Evolutionary conservation across 2,113 vertebrate species (phyloP), one percentile per base, ranked within the genome.

Genomic region (Origma solitaria): DNA sequence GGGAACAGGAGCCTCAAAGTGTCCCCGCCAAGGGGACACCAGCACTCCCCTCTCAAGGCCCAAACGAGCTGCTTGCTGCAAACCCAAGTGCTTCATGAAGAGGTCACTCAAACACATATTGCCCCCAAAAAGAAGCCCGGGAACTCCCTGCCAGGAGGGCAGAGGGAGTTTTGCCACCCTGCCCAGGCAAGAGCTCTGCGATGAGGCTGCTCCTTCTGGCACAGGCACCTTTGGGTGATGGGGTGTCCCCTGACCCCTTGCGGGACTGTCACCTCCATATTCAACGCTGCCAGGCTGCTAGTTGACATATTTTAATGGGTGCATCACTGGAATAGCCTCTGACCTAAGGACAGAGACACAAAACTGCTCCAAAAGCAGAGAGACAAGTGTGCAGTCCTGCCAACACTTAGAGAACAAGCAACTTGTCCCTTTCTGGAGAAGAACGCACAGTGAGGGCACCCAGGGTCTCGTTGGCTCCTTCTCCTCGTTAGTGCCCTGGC

Each of bases 211-310:
- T 42, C 38, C 61, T 57, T 35, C 51, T 30, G 65, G 70, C 35
- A 44, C 1, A 0, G 49, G 24, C 2, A 23, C 51, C 70, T 66
- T 6, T 3, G 31, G 1, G 2, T 1, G 7, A 19, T 1, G 0
- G 2, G 10, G 40, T 24, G 27, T 78, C 38, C 62, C 89, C 66
- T 27, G 25, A 15, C 1, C 42, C 60, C 11, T 0, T 6, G 17
- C n/a, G 71, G 3, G 3, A 31, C 40, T 37, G 42, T 31, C 35
- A 15, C 57, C 40, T n/a, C 54, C 78, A 12, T 1, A 56, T 6
- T 35, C 42, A 30, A 24, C 6, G 12, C 33, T 6, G 15, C 60
- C 24, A 1, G 47, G 7, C 56, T 5, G 7, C 23, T 7, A 40
- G 30, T 3, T 78, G 44, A 80, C 5, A 5, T 21, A 57, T 64